phyloP scores from a whole-genome alignment of 2,888 invertebrate species.

The Diarsia brunnea region DNA sequence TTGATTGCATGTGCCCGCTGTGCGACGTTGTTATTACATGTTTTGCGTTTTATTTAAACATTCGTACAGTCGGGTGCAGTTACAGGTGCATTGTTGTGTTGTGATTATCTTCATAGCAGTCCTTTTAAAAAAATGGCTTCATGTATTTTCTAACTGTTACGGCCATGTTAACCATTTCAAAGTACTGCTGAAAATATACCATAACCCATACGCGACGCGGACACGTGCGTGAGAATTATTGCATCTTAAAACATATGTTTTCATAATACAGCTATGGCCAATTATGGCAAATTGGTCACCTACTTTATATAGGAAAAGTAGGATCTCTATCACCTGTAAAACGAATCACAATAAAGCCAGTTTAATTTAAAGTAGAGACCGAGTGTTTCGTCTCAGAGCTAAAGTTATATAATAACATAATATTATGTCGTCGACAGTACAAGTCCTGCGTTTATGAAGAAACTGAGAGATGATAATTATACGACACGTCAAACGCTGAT shows the following conservation, averaged over 20 bases:
- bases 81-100: slow-evolving; percentile 6
- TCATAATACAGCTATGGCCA: too few species aligned
- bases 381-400: neutral
- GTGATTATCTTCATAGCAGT: neutral
- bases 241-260: neutral
- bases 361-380: neutral
- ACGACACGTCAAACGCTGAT: slow-evolving; percentile 83
- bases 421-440: slow-evolving; percentile 60
- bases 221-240: neutral
- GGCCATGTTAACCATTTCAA: neutral
- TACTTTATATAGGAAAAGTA: neutral
- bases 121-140: neutral
- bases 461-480: slow-evolving; percentile 82
- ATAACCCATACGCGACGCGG: neutral
- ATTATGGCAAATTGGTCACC: neutral
- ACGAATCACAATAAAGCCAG: neutral
- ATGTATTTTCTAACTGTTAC: neutral
- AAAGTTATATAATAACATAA: neutral
- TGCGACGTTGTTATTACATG: slow-evolving; percentile 79
- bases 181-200: neutral
- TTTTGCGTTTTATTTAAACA: slow-evolving; percentile 66
- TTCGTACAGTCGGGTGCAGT: slow-evolving; percentile 57
- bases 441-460: slow-evolving; percentile 72
- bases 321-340: neutral
- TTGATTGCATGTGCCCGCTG: slow-evolving; percentile 82